Percentiles rank a stretch among this genome's conserved stretches.
Conservation (phyloP, 1,140 invertebrate genomes). For the Acromyrmex heyeri region DNA sequence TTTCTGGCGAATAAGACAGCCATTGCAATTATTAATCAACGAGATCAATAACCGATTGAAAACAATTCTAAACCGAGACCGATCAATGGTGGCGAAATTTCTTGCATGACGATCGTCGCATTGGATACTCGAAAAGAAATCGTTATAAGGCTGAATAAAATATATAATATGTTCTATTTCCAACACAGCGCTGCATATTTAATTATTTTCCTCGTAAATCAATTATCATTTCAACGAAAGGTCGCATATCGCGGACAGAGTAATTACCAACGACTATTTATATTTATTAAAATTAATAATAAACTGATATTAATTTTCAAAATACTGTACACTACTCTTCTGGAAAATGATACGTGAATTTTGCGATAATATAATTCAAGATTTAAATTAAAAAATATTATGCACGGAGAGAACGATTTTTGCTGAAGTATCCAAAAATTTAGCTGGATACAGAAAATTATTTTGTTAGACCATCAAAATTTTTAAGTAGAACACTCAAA, state of each 20-base stretch:
- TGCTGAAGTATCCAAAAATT: no score
- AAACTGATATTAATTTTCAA: background rate
- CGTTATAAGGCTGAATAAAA: background rate
- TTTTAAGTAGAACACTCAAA: no score
- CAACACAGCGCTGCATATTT: background rate
- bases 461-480: no score
- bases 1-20: background rate
- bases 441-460: no score
- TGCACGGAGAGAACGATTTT: no score
- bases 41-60: background rate
- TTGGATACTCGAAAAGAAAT: background rate
- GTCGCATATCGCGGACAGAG: background rate
- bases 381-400: background rate
- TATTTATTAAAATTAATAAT: slow-evolving; percentile 3
- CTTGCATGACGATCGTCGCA: background rate
- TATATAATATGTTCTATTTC: background rate
- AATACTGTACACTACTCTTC: background rate
- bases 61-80: background rate
- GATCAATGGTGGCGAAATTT: slow-evolving; percentile 1
- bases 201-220: background rate
- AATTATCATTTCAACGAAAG: background rate
- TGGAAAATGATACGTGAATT: background rate
- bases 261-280: background rate
- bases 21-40: slow-evolving; percentile 31
- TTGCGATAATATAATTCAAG: background rate